These are phyloP conservation scores for Parazoanthus swiftii DNA, from an alignment of 92 coral and sea anemone genomes.

Conservation along the genomic window DNA sequence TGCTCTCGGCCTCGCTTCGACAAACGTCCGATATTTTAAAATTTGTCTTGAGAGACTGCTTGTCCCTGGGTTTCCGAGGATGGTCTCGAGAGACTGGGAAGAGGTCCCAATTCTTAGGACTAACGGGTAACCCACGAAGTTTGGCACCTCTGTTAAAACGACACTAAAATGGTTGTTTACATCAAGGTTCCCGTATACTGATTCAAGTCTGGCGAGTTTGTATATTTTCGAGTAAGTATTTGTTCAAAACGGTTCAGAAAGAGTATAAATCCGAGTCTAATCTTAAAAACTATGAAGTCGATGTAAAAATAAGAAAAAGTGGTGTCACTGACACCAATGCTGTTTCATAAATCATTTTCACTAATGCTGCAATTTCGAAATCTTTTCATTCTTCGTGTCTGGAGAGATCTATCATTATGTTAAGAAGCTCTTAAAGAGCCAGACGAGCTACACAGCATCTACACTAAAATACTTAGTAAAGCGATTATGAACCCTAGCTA, in stretches of 20 bases:
- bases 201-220: neutral
- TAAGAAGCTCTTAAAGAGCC: conserved; percentile 34
- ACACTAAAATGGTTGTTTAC: too few relatives aligned
- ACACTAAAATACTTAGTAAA: conserved; percentile 24
- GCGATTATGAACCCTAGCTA: conserved; percentile 21
- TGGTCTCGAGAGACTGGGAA: too few relatives aligned
- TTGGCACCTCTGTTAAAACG: too few relatives aligned
- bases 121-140: too few relatives aligned
- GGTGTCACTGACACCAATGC: neutral
- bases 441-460: neutral
- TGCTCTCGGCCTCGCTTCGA: too few relatives aligned
- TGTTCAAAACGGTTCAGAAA: neutral
- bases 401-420: conserved; percentile 15
- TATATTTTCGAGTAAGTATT: neutral
- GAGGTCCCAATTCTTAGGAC: too few relatives aligned
- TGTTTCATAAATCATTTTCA: neutral
- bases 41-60: neutral
- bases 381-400: neutral
- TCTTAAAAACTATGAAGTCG: neutral
- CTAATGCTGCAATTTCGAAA: neutral
- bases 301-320: neutral
- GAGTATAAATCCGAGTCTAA: neutral
- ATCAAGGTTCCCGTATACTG: neutral
- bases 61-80: too few relatives aligned
- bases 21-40: too few relatives aligned